These are phyloP conservation scores for Azorinus chamasolen DNA, from an alignment of 2,888 invertebrate genomes.

Conservation along the genomic window DNA sequence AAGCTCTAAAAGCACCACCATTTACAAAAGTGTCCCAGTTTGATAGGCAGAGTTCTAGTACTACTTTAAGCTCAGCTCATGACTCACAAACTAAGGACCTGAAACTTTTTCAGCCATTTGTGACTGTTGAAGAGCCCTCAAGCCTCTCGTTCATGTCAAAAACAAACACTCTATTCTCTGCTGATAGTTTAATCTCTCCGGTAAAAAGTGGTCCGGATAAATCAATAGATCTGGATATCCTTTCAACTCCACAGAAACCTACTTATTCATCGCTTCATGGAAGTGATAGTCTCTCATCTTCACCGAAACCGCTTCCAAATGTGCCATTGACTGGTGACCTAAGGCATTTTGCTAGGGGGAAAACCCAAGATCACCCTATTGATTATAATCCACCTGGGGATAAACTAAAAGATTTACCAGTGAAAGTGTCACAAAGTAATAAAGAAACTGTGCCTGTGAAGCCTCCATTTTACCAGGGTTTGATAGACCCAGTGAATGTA, in stretches of 20 bases:
- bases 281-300: slow-evolving; percentile 29
- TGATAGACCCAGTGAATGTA: slow-evolving; percentile 48
- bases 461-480: slow-evolving; percentile 44
- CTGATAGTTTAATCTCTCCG: slow-evolving; percentile 44
- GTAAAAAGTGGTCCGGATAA: slow-evolving; percentile 20
- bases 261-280: slow-evolving; percentile 12
- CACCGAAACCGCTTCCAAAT: slow-evolving; percentile 16
- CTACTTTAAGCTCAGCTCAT: neutral
- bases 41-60: slow-evolving; percentile 20
- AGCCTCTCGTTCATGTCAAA: slow-evolving; percentile 28
- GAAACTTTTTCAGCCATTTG: slow-evolving; percentile 60
- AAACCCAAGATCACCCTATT: slow-evolving; percentile 21
- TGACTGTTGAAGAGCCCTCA: slow-evolving; percentile 30
- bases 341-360: slow-evolving; percentile 15
- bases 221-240: slow-evolving; percentile 24
- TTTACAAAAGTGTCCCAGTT: slow-evolving; percentile 24
- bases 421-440: slow-evolving; percentile 20
- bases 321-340: slow-evolving; percentile 19
- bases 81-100: slow-evolving; percentile 25
- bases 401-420: slow-evolving; percentile 31
- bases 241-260: slow-evolving; percentile 52
- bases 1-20: slow-evolving; percentile 6
- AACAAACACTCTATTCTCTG: slow-evolving; percentile 19
- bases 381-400: slow-evolving; percentile 20
- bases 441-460: slow-evolving; percentile 23